Conservation (phyloP, 1,140 invertebrate genomes). For the Zaprionus capensis region DNA sequence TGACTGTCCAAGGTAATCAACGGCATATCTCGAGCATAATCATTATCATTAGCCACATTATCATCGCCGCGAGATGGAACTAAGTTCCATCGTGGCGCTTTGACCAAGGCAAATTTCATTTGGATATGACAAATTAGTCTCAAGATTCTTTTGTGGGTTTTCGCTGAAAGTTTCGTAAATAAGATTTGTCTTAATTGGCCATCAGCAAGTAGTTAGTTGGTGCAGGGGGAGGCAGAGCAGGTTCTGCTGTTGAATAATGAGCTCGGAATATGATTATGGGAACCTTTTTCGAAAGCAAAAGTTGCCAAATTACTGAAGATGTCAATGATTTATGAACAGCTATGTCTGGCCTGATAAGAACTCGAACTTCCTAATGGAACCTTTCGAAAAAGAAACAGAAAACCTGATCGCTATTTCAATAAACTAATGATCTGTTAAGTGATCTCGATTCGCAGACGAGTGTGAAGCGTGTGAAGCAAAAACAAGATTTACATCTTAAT, state of each 20-base stretch:
- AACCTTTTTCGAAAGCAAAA: conserved; percentile 33
- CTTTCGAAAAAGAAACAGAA: not conserved
- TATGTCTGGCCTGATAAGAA: not conserved
- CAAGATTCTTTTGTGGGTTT: conserved; percentile 22
- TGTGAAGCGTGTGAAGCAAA: conserved; percentile 28
- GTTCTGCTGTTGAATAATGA: conserved; percentile 21
- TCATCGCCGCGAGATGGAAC: not conserved
- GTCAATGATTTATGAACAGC: conserved; percentile 8
- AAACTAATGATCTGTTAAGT: conserved; percentile 25
- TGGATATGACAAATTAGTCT: conserved; percentile 20
- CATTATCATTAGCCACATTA: conserved; percentile 4
- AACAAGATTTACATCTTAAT: not conserved
- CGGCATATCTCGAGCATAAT: conserved; percentile 22
- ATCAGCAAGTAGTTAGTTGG: not conserved
- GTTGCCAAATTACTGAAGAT: not conserved
- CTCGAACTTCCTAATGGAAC: conserved; percentile 16
- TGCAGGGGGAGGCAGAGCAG: not conserved
- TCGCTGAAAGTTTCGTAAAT: conserved; percentile 21
- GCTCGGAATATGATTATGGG: conserved; percentile 11
- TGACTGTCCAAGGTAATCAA: conserved; percentile 37
- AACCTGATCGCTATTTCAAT: conserved; percentile 23
- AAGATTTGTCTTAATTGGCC: conserved; percentile 17
- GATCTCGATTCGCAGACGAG: not conserved
- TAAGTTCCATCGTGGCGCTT: not conserved
- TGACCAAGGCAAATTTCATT: conserved; percentile 9